Evolutionary conservation across 2,888 invertebrate genomes (phyloP).

Genomic region (Oxytorus armatus): DNA sequence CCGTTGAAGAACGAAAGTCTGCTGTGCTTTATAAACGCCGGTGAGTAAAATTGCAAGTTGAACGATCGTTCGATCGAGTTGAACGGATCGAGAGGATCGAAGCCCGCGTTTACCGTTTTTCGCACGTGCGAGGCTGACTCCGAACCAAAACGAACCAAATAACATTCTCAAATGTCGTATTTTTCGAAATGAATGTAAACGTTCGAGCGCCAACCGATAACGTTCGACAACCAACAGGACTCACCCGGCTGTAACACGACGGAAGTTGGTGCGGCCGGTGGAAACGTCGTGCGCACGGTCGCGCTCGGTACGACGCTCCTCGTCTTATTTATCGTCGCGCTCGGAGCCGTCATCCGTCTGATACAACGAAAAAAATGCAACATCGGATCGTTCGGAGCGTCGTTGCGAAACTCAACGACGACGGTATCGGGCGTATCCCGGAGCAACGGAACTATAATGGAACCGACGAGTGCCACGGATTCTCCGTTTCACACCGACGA

Average conservation of each 20-base stretch:
- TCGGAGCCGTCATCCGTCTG: not conserved
- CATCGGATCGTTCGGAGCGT: not conserved
- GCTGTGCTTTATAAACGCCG: constrained; percentile 24
- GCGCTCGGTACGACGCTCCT: not conserved
- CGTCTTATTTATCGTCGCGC: not conserved
- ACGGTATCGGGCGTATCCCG: constrained; percentile 1
- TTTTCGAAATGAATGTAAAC: too few species aligned
- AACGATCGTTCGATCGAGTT: too few species aligned
- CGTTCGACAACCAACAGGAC: not conserved
- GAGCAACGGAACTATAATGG: constrained; percentile 47
- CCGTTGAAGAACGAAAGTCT: not conserved
- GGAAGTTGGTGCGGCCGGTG: not conserved
- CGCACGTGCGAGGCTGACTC: too few species aligned
- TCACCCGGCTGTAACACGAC: not conserved
- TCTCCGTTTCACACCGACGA: constrained; percentile 56
- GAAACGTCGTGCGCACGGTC: not conserved
- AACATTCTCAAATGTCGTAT: too few species aligned
- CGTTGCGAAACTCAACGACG: not conserved
- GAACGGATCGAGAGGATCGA: too few species aligned
- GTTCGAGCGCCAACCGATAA: not conserved
- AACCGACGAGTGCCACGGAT: constrained; percentile 55
- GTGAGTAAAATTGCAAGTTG: constrained; percentile 40
- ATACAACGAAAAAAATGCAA: constrained; percentile 1
- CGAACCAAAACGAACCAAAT: too few species aligned
- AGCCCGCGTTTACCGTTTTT: too few species aligned